Percentiles rank a stretch among this genome's conserved stretches.
Evolutionary conservation across 2,888 invertebrate genomes (phyloP).

Genomic region (Junonia oenone): DNA sequence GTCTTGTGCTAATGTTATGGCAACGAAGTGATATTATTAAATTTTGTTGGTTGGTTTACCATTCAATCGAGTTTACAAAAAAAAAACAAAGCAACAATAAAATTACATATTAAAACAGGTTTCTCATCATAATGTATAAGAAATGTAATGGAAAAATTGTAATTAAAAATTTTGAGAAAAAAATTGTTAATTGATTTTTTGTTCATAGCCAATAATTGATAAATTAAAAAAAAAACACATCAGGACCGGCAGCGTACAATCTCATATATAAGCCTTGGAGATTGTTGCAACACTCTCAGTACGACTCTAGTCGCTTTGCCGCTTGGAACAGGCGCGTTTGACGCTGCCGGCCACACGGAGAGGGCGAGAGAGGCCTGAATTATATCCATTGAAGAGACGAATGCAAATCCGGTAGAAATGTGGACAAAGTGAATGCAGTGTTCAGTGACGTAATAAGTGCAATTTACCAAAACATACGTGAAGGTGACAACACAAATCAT

Average conservation of each 20-base stretch:
- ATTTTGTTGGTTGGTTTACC: neutral
- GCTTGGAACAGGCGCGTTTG: constrained; percentile 71
- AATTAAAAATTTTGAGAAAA: no score
- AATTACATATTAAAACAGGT: no score
- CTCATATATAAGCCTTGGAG: constrained; percentile 75
- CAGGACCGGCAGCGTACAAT: constrained; percentile 41
- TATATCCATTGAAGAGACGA: constrained; percentile 41
- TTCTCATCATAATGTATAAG: no score
- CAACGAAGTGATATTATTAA: neutral
- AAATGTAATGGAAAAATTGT: no score
- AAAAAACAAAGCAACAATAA: no score
- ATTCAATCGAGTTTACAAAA: no score
- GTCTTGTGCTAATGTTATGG: constrained; percentile 4
- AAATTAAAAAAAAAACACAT: neutral
- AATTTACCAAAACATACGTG: constrained; percentile 40
- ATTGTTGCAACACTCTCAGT: constrained; percentile 77
- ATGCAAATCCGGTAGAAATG: constrained; percentile 56
- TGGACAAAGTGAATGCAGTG: constrained; percentile 75
- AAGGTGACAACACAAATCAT: constrained; percentile 55
- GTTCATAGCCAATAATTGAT: neutral
- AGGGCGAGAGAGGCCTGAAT: constrained; percentile 75
- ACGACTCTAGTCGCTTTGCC: constrained; percentile 81
- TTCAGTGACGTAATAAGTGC: constrained; percentile 72
- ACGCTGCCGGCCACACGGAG: constrained; percentile 74
- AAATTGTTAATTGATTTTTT: neutral